Base-by-base conservation (phyloP, 2,797 vertebrate genomes). In the Poeciliopsis turneri region DNA sequence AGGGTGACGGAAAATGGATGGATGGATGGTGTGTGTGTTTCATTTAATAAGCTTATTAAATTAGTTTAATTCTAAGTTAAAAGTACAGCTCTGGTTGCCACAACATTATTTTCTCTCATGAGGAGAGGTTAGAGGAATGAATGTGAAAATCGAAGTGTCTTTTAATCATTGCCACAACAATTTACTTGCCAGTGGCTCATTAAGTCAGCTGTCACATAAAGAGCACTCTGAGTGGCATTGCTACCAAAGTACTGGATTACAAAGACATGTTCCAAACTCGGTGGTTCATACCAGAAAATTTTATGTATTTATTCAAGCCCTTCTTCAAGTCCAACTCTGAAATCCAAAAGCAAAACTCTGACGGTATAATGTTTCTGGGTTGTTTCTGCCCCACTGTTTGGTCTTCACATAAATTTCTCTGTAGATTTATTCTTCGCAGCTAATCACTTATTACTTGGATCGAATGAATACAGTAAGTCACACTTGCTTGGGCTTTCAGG, bases 391-490 rank as follows among this genome's bases (percentile, higher is more conserved):
- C 85, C 82, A 90, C 89, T 88, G 91, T 94, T 93, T 88, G 79
- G 91, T 90, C 84, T 82, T 91, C 82, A 93, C 88, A 93, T 89
- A 82, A 89, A 90, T 92, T 93, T 89, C 86, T 92, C 87, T 89
- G 78, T 84, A 94, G 92, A 94, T 92, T 87, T 94, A 92, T 93
- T 94, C 88, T 93, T 93, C 84, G 85, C 89, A 95, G 93, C 93
- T 95, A 95, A 95, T 95, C 93, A 94, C 92, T 92, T 86, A 84
- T 89, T 92, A 92, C 93, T 93, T 91, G 90, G 88, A 92, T 90
- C 15, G 86, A 93, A 87, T 86, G 85, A 92, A 86, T 92, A 92
- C 87, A 90, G 92, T 92, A 90, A 87, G 91, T 91, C 90, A 89
- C 90, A 88, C 91, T 91, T 91, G 89, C 89, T 91, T 90, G 87